phyloP scores from a whole-genome alignment of 2,888 invertebrate genomes.

The Aleiodes leptofemur region DNA sequence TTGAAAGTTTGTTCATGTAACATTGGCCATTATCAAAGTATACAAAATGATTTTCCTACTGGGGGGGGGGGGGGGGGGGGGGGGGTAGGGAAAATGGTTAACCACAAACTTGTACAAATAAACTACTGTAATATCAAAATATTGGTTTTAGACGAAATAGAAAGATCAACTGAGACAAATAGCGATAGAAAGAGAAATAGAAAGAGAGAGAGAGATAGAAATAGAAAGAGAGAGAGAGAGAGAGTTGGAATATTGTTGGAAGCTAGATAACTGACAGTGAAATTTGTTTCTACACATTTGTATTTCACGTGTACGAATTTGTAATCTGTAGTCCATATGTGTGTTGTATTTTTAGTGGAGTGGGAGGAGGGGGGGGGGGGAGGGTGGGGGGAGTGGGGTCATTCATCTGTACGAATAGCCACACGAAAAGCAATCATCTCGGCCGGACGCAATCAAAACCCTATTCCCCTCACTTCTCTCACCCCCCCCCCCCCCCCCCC shows the following conservation, averaged over 20 bases:
- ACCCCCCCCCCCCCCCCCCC: slow-evolving; percentile 53
- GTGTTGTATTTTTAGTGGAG: slow-evolving; percentile 29
- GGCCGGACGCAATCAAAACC: slow-evolving; percentile 73
- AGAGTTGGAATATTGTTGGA: too few relatives aligned
- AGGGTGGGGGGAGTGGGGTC: slow-evolving; percentile 38
- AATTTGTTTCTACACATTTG: slow-evolving; percentile 36
- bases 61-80: too few relatives aligned
- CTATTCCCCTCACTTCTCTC: slow-evolving; percentile 55
- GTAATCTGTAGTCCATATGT: slow-evolving; percentile 41
- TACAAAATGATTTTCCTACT: slow-evolving; percentile 65
- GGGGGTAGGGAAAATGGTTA: slow-evolving; percentile 55
- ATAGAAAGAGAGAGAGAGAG: slow-evolving; percentile 28
- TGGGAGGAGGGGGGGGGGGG: slow-evolving; percentile 9
- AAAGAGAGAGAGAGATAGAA: slow-evolving; percentile 1
- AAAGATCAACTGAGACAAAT: slow-evolving; percentile 24
- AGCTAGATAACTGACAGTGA: slow-evolving; percentile 53
- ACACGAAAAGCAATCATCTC: slow-evolving; percentile 74
- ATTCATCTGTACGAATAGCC: slow-evolving; percentile 58
- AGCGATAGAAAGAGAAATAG: slow-evolving; percentile 24
- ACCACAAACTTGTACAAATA: slow-evolving; percentile 69
- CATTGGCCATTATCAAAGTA: slow-evolving; percentile 62
- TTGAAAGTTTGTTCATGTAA: slow-evolving; percentile 46
- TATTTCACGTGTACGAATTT: slow-evolving; percentile 43
- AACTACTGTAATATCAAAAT: slow-evolving; percentile 73
- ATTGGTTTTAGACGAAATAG: slow-evolving; percentile 53